Base-by-base conservation (phyloP, 1,140 invertebrate genomes). In the Lepidurus couesii region DNA sequence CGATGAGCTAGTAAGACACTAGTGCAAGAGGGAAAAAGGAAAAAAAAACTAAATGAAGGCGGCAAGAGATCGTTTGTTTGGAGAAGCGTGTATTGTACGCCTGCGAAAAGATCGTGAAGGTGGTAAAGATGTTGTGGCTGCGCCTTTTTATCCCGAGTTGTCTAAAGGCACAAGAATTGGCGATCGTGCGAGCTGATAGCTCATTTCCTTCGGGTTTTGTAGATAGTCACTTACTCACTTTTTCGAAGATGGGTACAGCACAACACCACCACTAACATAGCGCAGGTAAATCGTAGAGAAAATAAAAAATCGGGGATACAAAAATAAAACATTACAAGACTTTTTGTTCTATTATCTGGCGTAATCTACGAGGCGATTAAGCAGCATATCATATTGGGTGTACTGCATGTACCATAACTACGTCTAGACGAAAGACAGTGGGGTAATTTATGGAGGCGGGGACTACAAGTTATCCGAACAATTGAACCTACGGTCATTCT, bases 401-500 rank as follows among this genome's bases (percentile, higher is more conserved):
- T 65, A 65, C 13, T 13, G 47, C 47, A 13, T 65, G 13, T 21
- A 65, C 47, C 21, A 65, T 65, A 65, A 13, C 47, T 21, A 65
- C 21, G 47, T 65, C 47, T 65, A 65, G 47, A 65, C 47, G 47
- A 65, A 65, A 65, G 47, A 65, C 47, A 65, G 47, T 65, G 47
- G 6, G 47, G 47, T 65, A n/a, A 65, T 65, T 65, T 65, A 65
- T 65, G 53, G 53, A 65, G 53, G 53, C 53, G 53, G 53, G 53
- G 53, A 65, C 53, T 65, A 65, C 53, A 65, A 65, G 53, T 65
- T 65, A 13, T 65, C 13, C 53, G 53, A 65, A 65, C 53, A 65
- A 65, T 65, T 65, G 53, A 65, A 65, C 53, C 53, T 65, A 65
- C 53, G 53, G 53, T 65, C 53, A 65, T 65, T 65, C 53, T 65